Conservation (phyloP, 2,888 invertebrate genomes). For the Drosophila atroscutellata region DNA sequence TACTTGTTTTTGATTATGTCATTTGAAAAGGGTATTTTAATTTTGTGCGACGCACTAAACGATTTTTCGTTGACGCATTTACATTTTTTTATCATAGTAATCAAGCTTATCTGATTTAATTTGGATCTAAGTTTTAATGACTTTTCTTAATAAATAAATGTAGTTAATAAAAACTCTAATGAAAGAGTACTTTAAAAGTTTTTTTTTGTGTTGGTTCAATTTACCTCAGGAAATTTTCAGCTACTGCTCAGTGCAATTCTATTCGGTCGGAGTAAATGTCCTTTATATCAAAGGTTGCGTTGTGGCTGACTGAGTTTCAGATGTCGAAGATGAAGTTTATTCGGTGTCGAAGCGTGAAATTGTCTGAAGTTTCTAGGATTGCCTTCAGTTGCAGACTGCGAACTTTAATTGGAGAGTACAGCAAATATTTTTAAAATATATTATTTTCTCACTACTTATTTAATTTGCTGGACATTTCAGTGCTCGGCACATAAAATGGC, state of each 20-base stretch:
- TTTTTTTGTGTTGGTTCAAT: slow-evolving; percentile 1
- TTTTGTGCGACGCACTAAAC: not conserved
- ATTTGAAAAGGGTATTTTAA: not conserved
- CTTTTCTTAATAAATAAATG: not conserved
- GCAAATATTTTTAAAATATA: slow-evolving; percentile 23
- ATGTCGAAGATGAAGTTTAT: slow-evolving; percentile 19
- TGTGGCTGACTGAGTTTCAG: slow-evolving; percentile 24
- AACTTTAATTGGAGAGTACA: slow-evolving; percentile 14
- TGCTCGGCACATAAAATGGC: slow-evolving; percentile 22
- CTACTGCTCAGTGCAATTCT: slow-evolving; percentile 18
- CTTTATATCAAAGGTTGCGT: slow-evolving; percentile 15
- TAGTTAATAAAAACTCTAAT: not conserved
- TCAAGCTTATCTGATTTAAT: not conserved
- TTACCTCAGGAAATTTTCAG: slow-evolving; percentile 29
- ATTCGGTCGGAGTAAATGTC: slow-evolving; percentile 21
- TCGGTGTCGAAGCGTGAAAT: slow-evolving; percentile 45
- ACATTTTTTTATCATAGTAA: not conserved
- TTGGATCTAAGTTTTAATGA: not conserved
- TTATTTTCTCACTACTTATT: slow-evolving; percentile 7
- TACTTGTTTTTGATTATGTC: not conserved
- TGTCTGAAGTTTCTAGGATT: slow-evolving; percentile 26
- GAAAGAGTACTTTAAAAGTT: not conserved
- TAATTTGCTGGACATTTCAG: slow-evolving; percentile 20
- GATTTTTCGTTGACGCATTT: not conserved
- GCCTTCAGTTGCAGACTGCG: slow-evolving; percentile 13